Evolutionary conservation across 2,888 invertebrate species (phyloP).

Genomic region (Microplitis manilae): DNA sequence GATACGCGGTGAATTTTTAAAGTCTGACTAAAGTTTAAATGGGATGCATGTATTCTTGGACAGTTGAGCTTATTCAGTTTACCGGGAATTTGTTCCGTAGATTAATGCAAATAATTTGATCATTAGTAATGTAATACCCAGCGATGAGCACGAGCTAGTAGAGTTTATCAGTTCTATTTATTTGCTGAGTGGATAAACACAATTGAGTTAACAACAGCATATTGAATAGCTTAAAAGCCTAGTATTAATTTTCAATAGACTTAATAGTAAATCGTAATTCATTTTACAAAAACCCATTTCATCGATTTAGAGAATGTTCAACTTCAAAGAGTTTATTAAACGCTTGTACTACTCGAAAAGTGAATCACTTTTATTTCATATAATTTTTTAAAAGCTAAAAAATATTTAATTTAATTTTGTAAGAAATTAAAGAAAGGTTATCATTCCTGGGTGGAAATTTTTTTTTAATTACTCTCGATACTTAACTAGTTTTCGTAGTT

Average conservation of each 20-base stretch:
- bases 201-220: conserved; percentile 1
- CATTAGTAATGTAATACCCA: conserved; percentile 4
- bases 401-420: too few relatives aligned
- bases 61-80: not conserved
- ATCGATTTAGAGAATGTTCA: not conserved
- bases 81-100: not conserved
- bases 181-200: conserved; percentile 11
- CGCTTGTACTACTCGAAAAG: too few relatives aligned
- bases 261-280: not conserved
- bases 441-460: not conserved
- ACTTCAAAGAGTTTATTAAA: not conserved
- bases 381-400: too few relatives aligned
- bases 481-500: not conserved
- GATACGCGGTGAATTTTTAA: conserved; percentile 1
- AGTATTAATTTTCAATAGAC: conserved; percentile 10
- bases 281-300: not conserved
- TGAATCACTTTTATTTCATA: too few relatives aligned
- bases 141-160: not conserved
- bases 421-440: not conserved
- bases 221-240: not conserved
- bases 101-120: not conserved
- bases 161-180: not conserved
- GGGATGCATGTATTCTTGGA: not conserved
- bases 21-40: not conserved
- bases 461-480: not conserved